These are phyloP conservation scores for Allygus modestus DNA, from an alignment of 2,888 invertebrate species.

Conservation along the genomic window DNA sequence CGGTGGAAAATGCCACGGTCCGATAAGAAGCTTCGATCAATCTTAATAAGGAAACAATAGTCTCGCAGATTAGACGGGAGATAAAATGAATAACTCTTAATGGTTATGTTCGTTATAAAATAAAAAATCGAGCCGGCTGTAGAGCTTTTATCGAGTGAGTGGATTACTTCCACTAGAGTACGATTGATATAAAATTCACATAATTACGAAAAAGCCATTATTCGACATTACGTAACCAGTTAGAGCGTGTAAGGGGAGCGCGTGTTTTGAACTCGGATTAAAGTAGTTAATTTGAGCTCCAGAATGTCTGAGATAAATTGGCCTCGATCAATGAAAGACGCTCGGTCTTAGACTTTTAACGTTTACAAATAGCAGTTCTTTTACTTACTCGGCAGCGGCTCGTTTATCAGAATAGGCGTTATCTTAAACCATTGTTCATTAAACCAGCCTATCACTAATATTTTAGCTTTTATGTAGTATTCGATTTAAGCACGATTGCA, in stretches of 20 bases:
- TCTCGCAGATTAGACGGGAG: neutral
- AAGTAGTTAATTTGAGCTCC: neutral
- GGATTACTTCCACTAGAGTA: no score
- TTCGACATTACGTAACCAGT: neutral
- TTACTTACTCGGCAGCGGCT: neutral
- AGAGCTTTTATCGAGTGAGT: no score
- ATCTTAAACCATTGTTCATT: neutral
- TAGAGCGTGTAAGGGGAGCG: neutral
- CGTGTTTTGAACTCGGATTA: neutral
- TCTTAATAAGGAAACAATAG: neutral
- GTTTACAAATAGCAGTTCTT: slow-evolving; percentile 33
- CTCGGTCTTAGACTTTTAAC: slow-evolving; percentile 23
- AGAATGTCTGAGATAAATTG: slow-evolving; percentile 1
- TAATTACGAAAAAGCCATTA: neutral
- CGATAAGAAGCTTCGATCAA: neutral
- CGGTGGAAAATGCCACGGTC: no score
- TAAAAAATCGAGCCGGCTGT: no score
- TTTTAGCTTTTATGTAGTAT: no score
- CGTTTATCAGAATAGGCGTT: neutral
- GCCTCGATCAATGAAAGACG: slow-evolving; percentile 17
- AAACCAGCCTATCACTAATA: no score
- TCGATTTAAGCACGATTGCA: no score
- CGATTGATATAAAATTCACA: neutral
- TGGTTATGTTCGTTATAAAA: no score
- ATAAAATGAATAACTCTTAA: neutral